Evolutionary conservation across 2,888 invertebrate genomes (phyloP).

Genomic region (Copidosoma aretas): DNA sequence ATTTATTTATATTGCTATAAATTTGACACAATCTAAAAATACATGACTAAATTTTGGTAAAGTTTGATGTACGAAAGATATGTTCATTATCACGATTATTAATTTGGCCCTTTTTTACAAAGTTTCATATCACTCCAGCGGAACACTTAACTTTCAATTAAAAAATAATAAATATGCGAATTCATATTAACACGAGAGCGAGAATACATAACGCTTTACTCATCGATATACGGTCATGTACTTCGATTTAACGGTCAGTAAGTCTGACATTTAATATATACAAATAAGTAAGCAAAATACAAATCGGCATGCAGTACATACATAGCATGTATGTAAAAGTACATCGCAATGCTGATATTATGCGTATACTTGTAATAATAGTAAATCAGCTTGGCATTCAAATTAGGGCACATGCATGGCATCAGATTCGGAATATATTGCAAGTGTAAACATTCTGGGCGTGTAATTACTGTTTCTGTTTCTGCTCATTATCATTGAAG

Average conservation of each 20-base stretch:
- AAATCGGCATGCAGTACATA: too few relatives aligned
- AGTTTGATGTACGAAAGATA: too few relatives aligned
- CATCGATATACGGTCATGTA: constrained; percentile 14
- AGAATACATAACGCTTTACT: constrained; percentile 16
- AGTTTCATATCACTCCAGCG: constrained; percentile 21
- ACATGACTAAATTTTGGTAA: too few relatives aligned
- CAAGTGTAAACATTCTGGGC: neutral
- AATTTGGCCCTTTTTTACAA: too few relatives aligned
- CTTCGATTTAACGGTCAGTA: constrained; percentile 7
- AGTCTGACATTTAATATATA: neutral
- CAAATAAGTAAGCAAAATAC: neutral
- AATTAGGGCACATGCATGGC: neutral
- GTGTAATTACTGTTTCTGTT: neutral
- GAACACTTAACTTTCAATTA: constrained; percentile 32
- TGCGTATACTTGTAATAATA: too few relatives aligned
- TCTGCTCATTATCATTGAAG: too few relatives aligned
- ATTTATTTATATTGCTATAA: too few relatives aligned
- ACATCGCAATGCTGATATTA: too few relatives aligned
- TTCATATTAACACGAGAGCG: constrained; percentile 16
- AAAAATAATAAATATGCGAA: constrained; percentile 13
- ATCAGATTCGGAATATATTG: neutral
- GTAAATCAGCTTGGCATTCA: neutral
- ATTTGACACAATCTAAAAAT: neutral
- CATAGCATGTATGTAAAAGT: too few relatives aligned
- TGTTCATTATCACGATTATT: too few relatives aligned